Base-by-base conservation (phyloP, 2,888 invertebrate genomes). In the Strigamia transsilvanica region DNA sequence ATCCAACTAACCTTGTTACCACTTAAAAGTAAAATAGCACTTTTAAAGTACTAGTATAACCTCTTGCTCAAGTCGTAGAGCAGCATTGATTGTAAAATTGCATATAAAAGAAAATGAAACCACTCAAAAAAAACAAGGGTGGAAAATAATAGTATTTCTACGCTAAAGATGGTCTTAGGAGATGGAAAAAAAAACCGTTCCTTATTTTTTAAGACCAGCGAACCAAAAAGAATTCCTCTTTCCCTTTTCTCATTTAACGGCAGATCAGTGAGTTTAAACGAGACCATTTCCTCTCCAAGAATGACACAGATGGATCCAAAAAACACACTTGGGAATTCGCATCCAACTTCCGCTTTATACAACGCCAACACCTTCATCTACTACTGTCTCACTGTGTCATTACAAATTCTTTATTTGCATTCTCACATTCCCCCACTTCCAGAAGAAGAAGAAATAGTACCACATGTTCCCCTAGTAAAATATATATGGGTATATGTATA, bases 231-330 rank as follows among this genome's bases (percentile, higher is more conserved):
- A 27, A 73, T 73, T 73, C 73, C 73, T 73, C 32, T 73, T 73
- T 32, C 73, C 73, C 73, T 73, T 73, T 73, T 73, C 73, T 73
- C 73, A 73, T 73, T 73, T 73, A 73, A 73, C 23, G 73, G 73
- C 73, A 73, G 73, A 73, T 73, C 73, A 73, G 73, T 73, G 32
- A 73, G 73, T 73, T 73, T 73, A 73, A 73, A 73, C 73, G 73
- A 73, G 73, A 73, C 73, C 73, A 73, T 73, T 73, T 73, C 73
- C 73, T 32, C 73, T 73, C 32, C 73, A 32, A 27, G 73, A 73
- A 32, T 73, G 73, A 73, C 73, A 23, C 32, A 32, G 73, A 73
- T 73, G 73, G 73, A 73, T 73, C 73, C 23, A 73, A 73, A 73
- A 27, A 27, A 73, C 73, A 73, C 73, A 23, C 73, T 73, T 27